Base-by-base conservation (phyloP, 2,113 vertebrate genomes). In the Pimephales promelas region DNA sequence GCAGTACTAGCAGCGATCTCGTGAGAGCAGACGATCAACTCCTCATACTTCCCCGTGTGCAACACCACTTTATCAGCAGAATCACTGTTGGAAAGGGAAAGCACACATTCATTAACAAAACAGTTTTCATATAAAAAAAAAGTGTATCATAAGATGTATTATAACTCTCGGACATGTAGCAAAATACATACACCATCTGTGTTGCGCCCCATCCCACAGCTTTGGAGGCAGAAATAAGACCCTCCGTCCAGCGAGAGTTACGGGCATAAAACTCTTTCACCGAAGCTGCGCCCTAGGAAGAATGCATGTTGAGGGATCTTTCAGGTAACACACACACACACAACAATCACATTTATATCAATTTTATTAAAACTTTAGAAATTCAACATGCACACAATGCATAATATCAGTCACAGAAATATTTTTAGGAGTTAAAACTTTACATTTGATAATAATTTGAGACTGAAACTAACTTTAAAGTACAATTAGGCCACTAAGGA, bases 141-240 rank as follows among this genome's bases (percentile, higher is more conserved):
- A 54, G 20, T 7, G 2, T 49, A 54, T 54, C 18, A 22, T 14
- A 47, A 13, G 13, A 14, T 47, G 13, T 47, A 49, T 49, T 14
- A 49, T 49, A 70, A 11, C n/a, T 72, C 40, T 59, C 0, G 1
- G 40, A 56, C 18, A 52, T 66, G 74, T 77, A n/a, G 26, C 40
- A 36, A 13, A 36, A 36, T 83, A 96, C 97, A 91, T 97, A 99
- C 97, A 99, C 98, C 78, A 99, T 95, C 93, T 99, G 95, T 0
- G 98, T 97, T 68, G 98, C 98, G 83, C 97, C 98, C 98, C 97
- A 99, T 90, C 98, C 98, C 73, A 99, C 98, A 0, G 98, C 98
- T 90, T 99, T 99, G 84, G 98, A 96, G 13, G 98, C 98, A 1
- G 98, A 99, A 89, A 99, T 98, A 82, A 99, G 96, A 36, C 98